Evolutionary conservation across 2,797 vertebrate genomes (phyloP).

Genomic region (Urocyon cinereoargenteus): DNA sequence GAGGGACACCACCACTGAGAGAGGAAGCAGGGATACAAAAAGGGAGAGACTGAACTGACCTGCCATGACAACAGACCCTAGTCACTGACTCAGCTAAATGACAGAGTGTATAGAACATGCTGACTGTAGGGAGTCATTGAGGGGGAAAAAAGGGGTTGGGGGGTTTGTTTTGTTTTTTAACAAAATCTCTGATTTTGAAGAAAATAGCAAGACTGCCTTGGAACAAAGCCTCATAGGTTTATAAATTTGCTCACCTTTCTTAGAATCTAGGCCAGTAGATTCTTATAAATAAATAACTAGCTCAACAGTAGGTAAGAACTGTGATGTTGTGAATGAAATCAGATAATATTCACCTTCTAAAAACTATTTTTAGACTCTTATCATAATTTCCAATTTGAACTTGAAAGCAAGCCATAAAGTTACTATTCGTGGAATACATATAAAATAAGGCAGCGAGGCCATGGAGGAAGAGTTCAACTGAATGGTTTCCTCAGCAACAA

Average conservation of each 20-base stretch:
- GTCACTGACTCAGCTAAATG: background rate
- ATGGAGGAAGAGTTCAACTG: background rate
- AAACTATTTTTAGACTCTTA: slow-evolving; percentile 2
- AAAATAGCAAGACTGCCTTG: background rate
- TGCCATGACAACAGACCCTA: background rate
- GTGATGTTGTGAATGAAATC: slow-evolving; percentile 3
- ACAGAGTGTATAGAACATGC: background rate
- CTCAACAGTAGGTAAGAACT: background rate
- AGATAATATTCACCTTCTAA: background rate
- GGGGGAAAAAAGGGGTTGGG: background rate
- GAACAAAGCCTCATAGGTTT: background rate
- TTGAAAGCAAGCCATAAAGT: background rate
- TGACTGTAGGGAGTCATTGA: background rate
- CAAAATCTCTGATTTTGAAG: background rate
- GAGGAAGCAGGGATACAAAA: background rate
- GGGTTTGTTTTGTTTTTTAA: background rate
- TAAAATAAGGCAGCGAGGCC: background rate
- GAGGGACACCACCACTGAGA: background rate
- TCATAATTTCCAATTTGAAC: slow-evolving; percentile 35
- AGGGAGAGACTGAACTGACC: background rate
- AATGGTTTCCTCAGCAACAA: slow-evolving; percentile 25
- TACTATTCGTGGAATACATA: background rate
- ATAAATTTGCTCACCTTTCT: background rate
- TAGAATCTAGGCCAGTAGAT: background rate
- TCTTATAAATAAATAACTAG: background rate